Percentiles rank a stretch among this genome's conserved stretches.
These are phyloP conservation scores for Plemyria rubiginata DNA, from an alignment of 2,888 invertebrate genomes.

Conservation along the genomic window DNA sequence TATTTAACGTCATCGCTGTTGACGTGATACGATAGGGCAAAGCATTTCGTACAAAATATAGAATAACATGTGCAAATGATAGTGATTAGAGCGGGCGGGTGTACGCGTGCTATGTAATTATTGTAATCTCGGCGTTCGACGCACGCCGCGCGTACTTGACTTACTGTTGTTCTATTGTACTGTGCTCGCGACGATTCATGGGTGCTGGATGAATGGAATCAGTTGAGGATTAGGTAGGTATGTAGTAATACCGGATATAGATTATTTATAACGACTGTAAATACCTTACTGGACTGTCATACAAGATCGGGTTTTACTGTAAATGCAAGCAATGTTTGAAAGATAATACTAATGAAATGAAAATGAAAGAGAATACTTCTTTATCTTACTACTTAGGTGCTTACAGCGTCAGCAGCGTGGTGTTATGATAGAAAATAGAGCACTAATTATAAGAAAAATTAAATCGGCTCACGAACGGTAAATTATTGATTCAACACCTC, in stretches of 20 bases:
- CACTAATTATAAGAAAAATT: no score
- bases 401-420: no score
- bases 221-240: slow-evolving; percentile 8
- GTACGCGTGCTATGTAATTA: slow-evolving; percentile 79
- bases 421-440: no score
- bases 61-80: slow-evolving; percentile 82
- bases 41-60: slow-evolving; percentile 74
- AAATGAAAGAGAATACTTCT: no score
- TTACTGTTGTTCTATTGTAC: slow-evolving; percentile 45
- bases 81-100: slow-evolving; percentile 72
- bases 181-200: slow-evolving; percentile 38
- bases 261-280: slow-evolving; percentile 6
- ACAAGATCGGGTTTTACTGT: not conserved
- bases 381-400: no score
- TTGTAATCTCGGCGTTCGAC: slow-evolving; percentile 72
- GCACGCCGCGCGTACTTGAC: slow-evolving; percentile 46
- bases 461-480: no score
- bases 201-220: slow-evolving; percentile 28
- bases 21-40: slow-evolving; percentile 72
- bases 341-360: not conserved
- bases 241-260: not conserved
- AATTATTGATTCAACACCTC: no score
- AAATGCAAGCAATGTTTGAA: not conserved
- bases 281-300: not conserved
- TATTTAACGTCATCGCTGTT: slow-evolving; percentile 32